Percentiles rank a stretch among this genome's conserved stretches.
Evolutionary conservation across 2,888 invertebrate species (phyloP).

Genomic region (Notodonta ziczac): DNA sequence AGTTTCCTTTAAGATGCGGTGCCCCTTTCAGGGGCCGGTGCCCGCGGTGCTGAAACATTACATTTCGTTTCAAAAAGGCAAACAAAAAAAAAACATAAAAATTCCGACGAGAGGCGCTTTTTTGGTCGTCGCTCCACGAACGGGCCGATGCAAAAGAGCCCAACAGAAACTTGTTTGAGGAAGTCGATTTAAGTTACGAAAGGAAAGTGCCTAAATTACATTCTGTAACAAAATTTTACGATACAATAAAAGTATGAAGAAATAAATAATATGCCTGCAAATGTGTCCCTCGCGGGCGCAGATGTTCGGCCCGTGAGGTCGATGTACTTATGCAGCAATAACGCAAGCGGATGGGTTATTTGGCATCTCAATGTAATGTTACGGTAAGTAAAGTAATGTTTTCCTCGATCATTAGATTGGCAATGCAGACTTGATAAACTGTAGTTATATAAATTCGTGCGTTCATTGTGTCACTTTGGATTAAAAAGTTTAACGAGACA

Average conservation of each 20-base stretch:
- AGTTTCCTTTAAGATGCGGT: slow-evolving; percentile 59
- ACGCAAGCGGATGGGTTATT: too few species aligned
- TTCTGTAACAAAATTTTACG: slow-evolving; percentile 36
- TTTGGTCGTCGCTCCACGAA: slow-evolving; percentile 58
- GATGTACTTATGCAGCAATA: too few species aligned
- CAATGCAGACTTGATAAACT: too few species aligned
- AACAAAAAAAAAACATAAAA: slow-evolving; percentile 77
- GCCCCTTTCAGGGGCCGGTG: slow-evolving; percentile 54
- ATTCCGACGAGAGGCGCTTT: slow-evolving; percentile 65
- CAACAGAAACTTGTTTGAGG: slow-evolving; percentile 68
- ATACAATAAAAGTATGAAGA: slow-evolving; percentile 2
- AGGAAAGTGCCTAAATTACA: slow-evolving; percentile 53
- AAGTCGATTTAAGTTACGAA: slow-evolving; percentile 80
- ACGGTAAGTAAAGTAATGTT: too few species aligned
- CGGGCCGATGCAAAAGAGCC: slow-evolving; percentile 62
- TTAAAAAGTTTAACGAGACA: not conserved
- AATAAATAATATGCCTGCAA: slow-evolving; percentile 5
- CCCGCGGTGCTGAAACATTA: slow-evolving; percentile 60
- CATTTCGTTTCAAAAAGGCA: slow-evolving; percentile 64
- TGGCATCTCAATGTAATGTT: too few species aligned
- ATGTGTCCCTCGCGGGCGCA: not conserved
- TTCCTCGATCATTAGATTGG: too few species aligned
- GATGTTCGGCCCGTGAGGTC: not conserved
- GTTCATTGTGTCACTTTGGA: not conserved
- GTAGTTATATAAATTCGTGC: too few species aligned